Percentiles rank a stretch among this genome's conserved stretches.
These are phyloP conservation scores for Salmo trutta DNA, from an alignment of 2,797 vertebrate genomes.

Conservation along the genomic window DNA sequence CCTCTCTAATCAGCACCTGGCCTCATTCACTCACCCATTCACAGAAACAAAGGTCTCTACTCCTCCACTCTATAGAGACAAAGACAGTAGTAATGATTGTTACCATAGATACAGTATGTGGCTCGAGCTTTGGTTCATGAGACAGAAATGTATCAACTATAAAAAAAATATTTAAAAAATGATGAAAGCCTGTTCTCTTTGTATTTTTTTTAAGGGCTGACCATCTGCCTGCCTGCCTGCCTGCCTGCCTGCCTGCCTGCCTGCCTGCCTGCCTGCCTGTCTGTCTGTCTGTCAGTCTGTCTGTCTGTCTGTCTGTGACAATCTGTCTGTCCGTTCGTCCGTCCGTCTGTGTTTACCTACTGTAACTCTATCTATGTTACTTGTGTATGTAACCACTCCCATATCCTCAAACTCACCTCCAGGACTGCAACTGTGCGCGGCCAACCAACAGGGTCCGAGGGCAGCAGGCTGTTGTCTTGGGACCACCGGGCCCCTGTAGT, in stretches of 20 bases:
- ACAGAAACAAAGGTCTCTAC: not conserved
- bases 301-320: too few species aligned
- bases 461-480: conserved; percentile 34
- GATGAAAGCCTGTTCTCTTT: not conserved
- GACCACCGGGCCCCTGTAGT: not conserved
- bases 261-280: not conserved
- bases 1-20: conserved; percentile 12
- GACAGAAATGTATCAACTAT: too few species aligned
- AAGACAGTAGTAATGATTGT: not conserved
- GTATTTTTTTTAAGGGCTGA: too few species aligned
- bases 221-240: too few species aligned
- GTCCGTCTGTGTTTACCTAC: too few species aligned
- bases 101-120: too few species aligned
- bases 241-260: too few species aligned
- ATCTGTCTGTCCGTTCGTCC: too few species aligned
- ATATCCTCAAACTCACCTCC: conserved; percentile 65
- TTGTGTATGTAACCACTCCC: not conserved
- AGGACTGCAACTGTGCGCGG: conserved; percentile 55
- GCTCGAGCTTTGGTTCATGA: not conserved
- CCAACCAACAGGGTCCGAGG: conserved; percentile 29
- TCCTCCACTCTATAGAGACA: not conserved
- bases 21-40: not conserved
- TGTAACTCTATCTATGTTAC: too few species aligned
- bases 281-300: too few species aligned
- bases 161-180: too few species aligned